A percentile compares a stretch with the other conserved stretches of the same genome.
Conservation (phyloP, 2,888 invertebrate genomes). For the Formica aserva region DNA sequence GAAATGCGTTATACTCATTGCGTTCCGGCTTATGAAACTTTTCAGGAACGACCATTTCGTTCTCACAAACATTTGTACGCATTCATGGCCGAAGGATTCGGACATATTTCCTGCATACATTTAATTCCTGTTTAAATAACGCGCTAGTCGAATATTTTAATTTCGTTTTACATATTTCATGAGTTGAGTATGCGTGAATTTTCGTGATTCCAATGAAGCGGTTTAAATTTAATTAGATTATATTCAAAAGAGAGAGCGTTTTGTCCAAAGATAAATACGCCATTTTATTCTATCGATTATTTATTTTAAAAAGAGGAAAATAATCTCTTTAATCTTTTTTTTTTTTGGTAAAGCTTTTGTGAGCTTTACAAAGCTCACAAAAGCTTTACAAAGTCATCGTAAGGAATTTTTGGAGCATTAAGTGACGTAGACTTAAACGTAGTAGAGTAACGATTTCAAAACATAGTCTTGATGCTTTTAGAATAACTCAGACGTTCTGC, state of each 20-base stretch:
- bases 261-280: background rate
- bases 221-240: slow-evolving; percentile 4
- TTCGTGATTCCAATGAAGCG: background rate
- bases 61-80: slow-evolving; percentile 10
- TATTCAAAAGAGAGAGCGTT: background rate
- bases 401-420: background rate
- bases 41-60: slow-evolving; percentile 14
- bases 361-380: background rate
- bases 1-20: slow-evolving; percentile 67
- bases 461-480: background rate
- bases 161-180: background rate
- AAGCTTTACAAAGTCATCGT: background rate
- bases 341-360: background rate
- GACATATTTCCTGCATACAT: slow-evolving; percentile 6
- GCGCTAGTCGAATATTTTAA: slow-evolving; percentile 5
- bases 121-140: slow-evolving; percentile 19
- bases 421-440: background rate
- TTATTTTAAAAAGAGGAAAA: background rate
- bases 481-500: background rate
- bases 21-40: slow-evolving; percentile 55
- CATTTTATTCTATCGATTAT: background rate
- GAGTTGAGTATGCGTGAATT: slow-evolving; percentile 8
- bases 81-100: background rate
- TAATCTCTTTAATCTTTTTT: background rate
- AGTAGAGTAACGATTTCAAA: background rate